Conservation (phyloP, 2,113 vertebrate genomes). For the Himantopus leucocephalus region DNA sequence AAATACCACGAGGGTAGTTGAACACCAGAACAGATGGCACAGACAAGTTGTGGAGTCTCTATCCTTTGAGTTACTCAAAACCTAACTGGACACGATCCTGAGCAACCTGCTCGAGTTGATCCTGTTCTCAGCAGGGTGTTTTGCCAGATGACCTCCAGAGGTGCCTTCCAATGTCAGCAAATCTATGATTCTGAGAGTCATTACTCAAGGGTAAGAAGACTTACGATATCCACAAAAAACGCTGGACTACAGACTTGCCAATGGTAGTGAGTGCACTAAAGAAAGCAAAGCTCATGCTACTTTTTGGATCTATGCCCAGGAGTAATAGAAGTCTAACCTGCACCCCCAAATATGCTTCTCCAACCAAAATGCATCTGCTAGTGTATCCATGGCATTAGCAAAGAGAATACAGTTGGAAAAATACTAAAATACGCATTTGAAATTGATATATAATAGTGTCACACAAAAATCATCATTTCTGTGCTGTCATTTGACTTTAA, state of each 20-base stretch:
- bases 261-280: not conserved
- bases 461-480: not conserved
- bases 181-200: not conserved
- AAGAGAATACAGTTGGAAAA: not conserved
- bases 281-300: not conserved
- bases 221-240: not conserved
- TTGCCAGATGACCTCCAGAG: not conserved
- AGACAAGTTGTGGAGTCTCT: not conserved
- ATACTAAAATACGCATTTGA: not conserved
- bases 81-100: not conserved
- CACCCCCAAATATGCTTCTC: not conserved
- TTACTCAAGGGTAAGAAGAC: not conserved
- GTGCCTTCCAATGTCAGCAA: not conserved
- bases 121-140: not conserved
- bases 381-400: not conserved
- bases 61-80: not conserved
- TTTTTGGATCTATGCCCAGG: not conserved
- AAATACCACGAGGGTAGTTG: not conserved
- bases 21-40: not conserved
- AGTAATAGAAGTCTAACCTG: not conserved
- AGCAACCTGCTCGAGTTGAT: not conserved
- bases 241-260: not conserved
- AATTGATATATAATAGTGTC: not conserved
- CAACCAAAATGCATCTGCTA: not conserved
- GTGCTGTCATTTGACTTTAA: not conserved